Evolutionary conservation across 2,888 invertebrate species (phyloP).

Genomic region (Perithous albicinctus): DNA sequence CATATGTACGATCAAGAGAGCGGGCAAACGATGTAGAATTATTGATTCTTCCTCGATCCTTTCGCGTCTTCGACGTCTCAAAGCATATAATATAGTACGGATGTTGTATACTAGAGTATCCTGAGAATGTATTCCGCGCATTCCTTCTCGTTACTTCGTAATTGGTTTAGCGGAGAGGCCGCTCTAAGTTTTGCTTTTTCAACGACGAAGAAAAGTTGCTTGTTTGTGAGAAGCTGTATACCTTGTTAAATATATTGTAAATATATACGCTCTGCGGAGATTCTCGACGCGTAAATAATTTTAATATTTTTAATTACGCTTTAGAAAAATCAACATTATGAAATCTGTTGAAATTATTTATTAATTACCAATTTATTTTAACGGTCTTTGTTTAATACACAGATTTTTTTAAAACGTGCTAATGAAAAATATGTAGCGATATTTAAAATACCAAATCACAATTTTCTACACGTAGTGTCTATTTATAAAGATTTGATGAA

Average conservation of each 20-base stretch:
- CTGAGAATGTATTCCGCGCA: conserved; percentile 23
- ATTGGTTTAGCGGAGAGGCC: conserved; percentile 36
- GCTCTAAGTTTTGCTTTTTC: conserved; percentile 17
- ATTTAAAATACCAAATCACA: no score
- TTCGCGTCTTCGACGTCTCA: conserved; percentile 26
- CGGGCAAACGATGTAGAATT: conserved; percentile 37
- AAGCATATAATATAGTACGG: not conserved
- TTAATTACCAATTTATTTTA: no score
- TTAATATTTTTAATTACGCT: no score
- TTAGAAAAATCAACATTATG: no score
- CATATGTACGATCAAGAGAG: conserved; percentile 12
- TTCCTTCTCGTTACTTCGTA: conserved; percentile 48
- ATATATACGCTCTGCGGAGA: not conserved
- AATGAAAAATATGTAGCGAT: no score
- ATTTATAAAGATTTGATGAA: no score
- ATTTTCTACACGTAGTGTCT: no score
- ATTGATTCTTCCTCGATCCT: conserved; percentile 49
- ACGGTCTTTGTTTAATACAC: no score
- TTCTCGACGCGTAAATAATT: not conserved
- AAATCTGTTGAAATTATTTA: no score
- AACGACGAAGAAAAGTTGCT: not conserved
- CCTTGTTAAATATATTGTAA: not conserved
- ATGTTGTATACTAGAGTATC: not conserved
- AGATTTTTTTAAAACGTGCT: no score
- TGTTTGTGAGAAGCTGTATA: not conserved